A percentile compares a stretch with the other conserved stretches of the same genome.
phyloP scores from a whole-genome alignment of 2,888 invertebrate genomes.

The Cistogaster globosa region DNA sequence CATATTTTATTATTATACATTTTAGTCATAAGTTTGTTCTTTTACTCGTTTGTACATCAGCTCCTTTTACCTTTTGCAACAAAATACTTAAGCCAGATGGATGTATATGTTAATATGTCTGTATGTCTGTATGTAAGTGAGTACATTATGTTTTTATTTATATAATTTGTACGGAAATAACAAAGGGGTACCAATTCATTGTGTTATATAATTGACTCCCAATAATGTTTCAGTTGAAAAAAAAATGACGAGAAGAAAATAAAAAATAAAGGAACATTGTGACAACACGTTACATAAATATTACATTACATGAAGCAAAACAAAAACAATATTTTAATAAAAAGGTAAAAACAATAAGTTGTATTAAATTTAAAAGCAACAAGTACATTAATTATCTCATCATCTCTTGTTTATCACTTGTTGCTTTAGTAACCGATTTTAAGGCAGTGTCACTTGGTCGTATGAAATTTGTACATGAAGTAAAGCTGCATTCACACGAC shows the following conservation, averaged over 20 bases:
- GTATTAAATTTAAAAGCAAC: conserved; percentile 8
- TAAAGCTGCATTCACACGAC: too few species aligned
- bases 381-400: conserved; percentile 19
- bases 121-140: not conserved
- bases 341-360: conserved; percentile 18
- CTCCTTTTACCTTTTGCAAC: not conserved
- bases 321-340: not conserved
- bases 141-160: conserved; percentile 54
- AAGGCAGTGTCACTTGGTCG: too few species aligned
- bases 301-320: conserved; percentile 10
- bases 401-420: not conserved
- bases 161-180: conserved; percentile 69
- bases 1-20: not conserved
- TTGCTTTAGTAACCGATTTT: conserved; percentile 13
- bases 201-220: conserved; percentile 72
- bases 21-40: conserved; percentile 26
- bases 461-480: too few species aligned
- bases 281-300: conserved; percentile 25
- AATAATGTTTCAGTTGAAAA: conserved; percentile 57
- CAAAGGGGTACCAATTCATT: conserved; percentile 68
- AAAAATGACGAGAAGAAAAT: not conserved
- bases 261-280: conserved; percentile 36
- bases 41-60: conserved; percentile 27
- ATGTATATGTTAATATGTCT: not conserved
- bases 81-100: not conserved